Base-by-base conservation (phyloP, 2,113 vertebrate genomes). In the Apteryx mantelli region DNA sequence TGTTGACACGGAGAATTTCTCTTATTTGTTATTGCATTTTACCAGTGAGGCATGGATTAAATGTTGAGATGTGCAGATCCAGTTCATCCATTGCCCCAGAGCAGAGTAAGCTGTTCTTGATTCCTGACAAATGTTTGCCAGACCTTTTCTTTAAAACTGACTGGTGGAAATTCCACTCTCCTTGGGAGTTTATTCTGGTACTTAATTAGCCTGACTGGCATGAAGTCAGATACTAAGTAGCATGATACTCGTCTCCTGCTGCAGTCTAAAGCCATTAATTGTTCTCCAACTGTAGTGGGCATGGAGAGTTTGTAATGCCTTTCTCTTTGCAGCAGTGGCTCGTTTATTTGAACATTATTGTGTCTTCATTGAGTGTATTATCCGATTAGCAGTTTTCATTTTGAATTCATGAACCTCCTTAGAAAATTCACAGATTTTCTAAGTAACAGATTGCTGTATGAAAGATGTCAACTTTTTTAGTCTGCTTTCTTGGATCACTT, bases 71-170 rank as follows among this genome's bases (percentile, higher is more conserved):
- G 0, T 50, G 83, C 64, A 25, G 73, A 93, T 90, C 52, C 38
- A 68, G 65, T 87, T 92, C 83, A 79, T 68, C 74, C 28, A 21
- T 84, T 95, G 91, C 94, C 61, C 74, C 81, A 82, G 86, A 91
- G 84, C 60, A 83, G 86, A 89, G 64, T 92, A 75, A 86, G 89
- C 65, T 84, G 55, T 60, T 40, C 65, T 70, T 6, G 1, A 38
- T 60, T 94, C 81, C 76, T 94, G 84, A 89, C 91, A 87, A 88
- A 87, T 87, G 81, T 95, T 95, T 91, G 66, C 89, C 96, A 91
- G 95, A 69, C 21, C 56, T 95, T 92, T 86, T 74, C 73, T 95
- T 91, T 71, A 77, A 84, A 84, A 65, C 36, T 55, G 53, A 46
- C 48, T 82, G 78, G 55, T 96, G 84, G 80, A 75, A 95, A 82